Base-by-base conservation (phyloP, 2,888 invertebrate species). In the Tinea trinotella region DNA sequence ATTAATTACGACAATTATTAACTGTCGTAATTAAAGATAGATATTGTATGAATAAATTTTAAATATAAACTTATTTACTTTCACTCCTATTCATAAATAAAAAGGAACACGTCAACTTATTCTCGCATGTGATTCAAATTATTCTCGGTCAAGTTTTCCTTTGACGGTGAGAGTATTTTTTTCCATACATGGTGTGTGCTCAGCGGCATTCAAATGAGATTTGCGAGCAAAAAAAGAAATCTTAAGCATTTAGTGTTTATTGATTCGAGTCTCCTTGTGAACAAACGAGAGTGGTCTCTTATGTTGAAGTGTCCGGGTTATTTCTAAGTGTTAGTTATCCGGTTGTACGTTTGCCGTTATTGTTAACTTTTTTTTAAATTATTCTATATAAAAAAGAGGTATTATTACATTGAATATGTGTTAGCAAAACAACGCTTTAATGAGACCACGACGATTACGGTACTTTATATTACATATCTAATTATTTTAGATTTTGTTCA, bases 191-290 rank as follows among this genome's bases (percentile, higher is more conserved):
- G 49, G 40, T 64, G 71, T 70, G 67, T 58, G 62, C 60, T 66
- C 65, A 71, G 17, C 68, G 71, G 69, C 70, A 78, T 76, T 76
- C 71, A 75, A 76, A 76, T 76, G 65, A 74, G 72, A 66, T 65
- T 67, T 64, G 64, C 59, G 59, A 67, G 66, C 72, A 76, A 77
- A 76, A 78, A 77, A 74, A 76, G 74, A 78, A 77, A 74, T 68
- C 62, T 60, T 68, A 71, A 71, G 71, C 68, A 65, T 70, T 53
- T 48, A 49, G 24, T 48, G 53, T 12, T 67, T 64, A 65, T 66
- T 68, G 66, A 69, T 70, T 66, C 61, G 63, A 67, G 59, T 68
- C 63, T 70, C 62, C 64, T 67, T 70, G 68, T 68, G 65, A 64
- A 67, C 69, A 74, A 74, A 70, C 66, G 72, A 74, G 71, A 74